Base-by-base conservation (phyloP, 2,113 vertebrate genomes). In the Anhinga anhinga region DNA sequence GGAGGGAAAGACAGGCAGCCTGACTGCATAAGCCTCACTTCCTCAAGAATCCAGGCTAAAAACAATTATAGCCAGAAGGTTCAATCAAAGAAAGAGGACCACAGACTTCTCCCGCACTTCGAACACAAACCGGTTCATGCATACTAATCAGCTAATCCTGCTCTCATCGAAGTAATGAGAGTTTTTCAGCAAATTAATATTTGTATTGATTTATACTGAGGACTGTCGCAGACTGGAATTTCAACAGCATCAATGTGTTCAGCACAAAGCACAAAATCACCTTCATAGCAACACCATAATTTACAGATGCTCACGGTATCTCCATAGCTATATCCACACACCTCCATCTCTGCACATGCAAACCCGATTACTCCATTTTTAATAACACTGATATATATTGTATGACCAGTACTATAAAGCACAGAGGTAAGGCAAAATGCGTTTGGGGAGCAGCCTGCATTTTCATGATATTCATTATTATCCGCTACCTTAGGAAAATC, bases 11-110 rank as follows among this genome's bases (percentile, higher is more conserved):
- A 70, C 50, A 67, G 80, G 92, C 87, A 90, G 78, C 66, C 70
- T 85, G 81, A 59, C 87, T 89, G 30, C 61, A 15, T 42, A 93
- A 96, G 53, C 78, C 78, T 88, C 49, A 87, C 85, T 87, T 96
- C 84, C 71, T 89, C 73, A 79, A 96, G 87, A 94, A 96, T 63
- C 53, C 73, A 90, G 78, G 66, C 92, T 96, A 90, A 90, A 96
- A 94, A 45, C 82, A 95, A 93, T 93, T 77, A 90, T 71, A 97
- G 93, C 90, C 93, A 95, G 93, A 83, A 95, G 95, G 93, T 96
- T 94, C 95, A 96, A 97, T 92, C 96, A 94, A 89, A 94, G 61
- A 92, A 94, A 88, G 85, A 89, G 87, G 90, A 88, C 82, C 6
- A 2, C 20, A 93, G 90, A 93, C 32, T 34, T 62, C 83, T 82